These are phyloP conservation scores for Drosophila orena DNA, from an alignment of 1,140 invertebrate genomes.

Conservation along the genomic window DNA sequence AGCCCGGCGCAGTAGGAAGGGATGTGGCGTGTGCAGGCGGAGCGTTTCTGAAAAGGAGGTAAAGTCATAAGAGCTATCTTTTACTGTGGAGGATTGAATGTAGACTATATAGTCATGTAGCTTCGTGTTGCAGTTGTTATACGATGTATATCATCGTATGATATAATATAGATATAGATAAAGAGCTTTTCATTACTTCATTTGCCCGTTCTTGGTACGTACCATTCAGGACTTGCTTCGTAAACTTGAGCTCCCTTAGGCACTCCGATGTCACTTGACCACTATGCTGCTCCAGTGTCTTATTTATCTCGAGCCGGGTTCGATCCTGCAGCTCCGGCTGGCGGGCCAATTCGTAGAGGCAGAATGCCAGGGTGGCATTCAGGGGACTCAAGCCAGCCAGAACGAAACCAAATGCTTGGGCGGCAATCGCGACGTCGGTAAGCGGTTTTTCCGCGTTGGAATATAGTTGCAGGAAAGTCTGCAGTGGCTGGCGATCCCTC, in stretches of 20 bases:
- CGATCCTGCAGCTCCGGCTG: conserved; percentile 88
- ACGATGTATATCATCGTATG: too few species aligned
- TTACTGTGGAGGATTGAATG: too few species aligned
- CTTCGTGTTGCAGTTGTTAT: too few species aligned
- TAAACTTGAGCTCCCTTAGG: conserved; percentile 85
- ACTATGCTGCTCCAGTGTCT: conserved; percentile 73
- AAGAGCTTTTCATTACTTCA: too few species aligned
- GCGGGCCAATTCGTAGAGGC: conserved; percentile 87
- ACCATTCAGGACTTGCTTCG: conserved; percentile 87
- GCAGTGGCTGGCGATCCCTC: conserved; percentile 75
- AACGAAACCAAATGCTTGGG: conserved; percentile 80
- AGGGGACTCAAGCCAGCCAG: conserved; percentile 86
- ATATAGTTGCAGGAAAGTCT: conserved; percentile 86
- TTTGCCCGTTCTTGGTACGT: not conserved
- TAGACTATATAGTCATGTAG: too few species aligned
- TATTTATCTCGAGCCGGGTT: conserved; percentile 86
- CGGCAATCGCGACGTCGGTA: conserved; percentile 63
- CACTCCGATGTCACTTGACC: conserved; percentile 83
- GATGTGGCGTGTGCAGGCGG: conserved; percentile 86
- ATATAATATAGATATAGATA: too few species aligned
- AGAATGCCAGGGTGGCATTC: conserved; percentile 86
- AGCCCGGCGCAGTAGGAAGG: conserved; percentile 85
- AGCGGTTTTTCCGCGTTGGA: conserved; percentile 52
- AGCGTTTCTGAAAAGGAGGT: conserved; percentile 85
- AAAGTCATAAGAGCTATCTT: not conserved